Conservation (phyloP, 2,888 invertebrate genomes). For the Ophraella communa region DNA sequence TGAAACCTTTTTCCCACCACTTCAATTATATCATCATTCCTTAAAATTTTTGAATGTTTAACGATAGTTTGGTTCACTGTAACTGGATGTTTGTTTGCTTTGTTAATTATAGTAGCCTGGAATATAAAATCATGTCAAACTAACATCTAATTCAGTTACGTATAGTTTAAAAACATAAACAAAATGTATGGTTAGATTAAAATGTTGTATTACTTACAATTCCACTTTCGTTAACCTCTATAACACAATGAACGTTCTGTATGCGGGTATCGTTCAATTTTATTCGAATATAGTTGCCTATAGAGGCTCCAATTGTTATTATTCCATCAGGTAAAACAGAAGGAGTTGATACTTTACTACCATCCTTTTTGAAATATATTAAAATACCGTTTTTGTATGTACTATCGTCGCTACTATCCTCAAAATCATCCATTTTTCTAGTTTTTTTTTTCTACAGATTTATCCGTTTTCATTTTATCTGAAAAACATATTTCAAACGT, state of each 20-base stretch:
- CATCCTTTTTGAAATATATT: constrained; percentile 34
- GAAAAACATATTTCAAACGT: neutral
- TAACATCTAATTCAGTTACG: no score
- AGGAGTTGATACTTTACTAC: constrained; percentile 27
- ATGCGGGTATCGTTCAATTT: constrained; percentile 32
- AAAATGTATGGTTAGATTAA: no score
- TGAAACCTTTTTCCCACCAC: constrained; percentile 40
- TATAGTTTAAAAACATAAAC: no score
- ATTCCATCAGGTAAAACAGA: constrained; percentile 30
- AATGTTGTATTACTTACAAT: constrained; percentile 43
- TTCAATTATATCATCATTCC: constrained; percentile 59
- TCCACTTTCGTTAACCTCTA: constrained; percentile 37
- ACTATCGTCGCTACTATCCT: constrained; percentile 15
- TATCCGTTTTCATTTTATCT: neutral
- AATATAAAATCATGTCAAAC: constrained; percentile 25
- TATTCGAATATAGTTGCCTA: constrained; percentile 41
- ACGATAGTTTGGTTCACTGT: constrained; percentile 59
- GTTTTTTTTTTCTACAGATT: neutral
- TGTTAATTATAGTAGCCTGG: constrained; percentile 62
- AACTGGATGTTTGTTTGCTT: constrained; percentile 57
- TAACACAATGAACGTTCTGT: constrained; percentile 36
- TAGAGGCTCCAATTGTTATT: constrained; percentile 38
- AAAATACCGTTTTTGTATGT: constrained; percentile 28
- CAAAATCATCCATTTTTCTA: constrained; percentile 15
- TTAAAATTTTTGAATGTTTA: constrained; percentile 54